Evolutionary conservation across 2,113 vertebrate genomes (phyloP), one percentile per base, ranked within the genome.

Genomic region (Heterochromis multidens): DNA sequence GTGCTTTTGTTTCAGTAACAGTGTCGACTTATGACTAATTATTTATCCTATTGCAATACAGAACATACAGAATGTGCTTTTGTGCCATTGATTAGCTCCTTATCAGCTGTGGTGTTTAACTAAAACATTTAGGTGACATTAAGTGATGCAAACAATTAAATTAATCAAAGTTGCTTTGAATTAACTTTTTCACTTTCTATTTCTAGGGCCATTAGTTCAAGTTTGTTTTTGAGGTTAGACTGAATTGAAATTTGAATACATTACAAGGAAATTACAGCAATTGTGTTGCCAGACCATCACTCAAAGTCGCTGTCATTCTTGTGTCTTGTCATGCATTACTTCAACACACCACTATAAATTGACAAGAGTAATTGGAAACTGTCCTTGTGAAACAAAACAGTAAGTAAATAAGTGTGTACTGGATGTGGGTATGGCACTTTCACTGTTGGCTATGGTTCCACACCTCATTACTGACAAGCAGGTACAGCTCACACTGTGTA

Each of bases 391-490:
- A 61, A 74, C 14, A 49, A 12, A 14, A 19, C 46, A 79, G 37
- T 23, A 5, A 46, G 25, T 35, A 54, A 77, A 23, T 2, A 4
- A 62, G 25, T 11, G n/a, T 37, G 11, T 13, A 54, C 25, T 58
- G 9, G 33, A 11, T 74, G n/a, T 49, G 60, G 54, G 58, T 78
- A 84, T 74, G 79, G 33, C 9, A 1, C 37, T 70, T 57, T 72
- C 52, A 77, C 74, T 65, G 67, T 83, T 25, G 31, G 59, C 82
- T 25, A 14, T 13, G 23, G 37, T 65, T 82, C 62, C 67, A 77
- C 33, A 70, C 49, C 40, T 93, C 87, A 85, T 90, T 83, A 89
- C 63, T 21, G 76, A 80, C 31, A 80, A 23, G 54, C 77, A 87
- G 77, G 67, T 80, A 65, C 29, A 57, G 77, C 77, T 87, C 82